phyloP scores from a whole-genome alignment of 2,888 invertebrate species.

The Drosophila greeni region DNA sequence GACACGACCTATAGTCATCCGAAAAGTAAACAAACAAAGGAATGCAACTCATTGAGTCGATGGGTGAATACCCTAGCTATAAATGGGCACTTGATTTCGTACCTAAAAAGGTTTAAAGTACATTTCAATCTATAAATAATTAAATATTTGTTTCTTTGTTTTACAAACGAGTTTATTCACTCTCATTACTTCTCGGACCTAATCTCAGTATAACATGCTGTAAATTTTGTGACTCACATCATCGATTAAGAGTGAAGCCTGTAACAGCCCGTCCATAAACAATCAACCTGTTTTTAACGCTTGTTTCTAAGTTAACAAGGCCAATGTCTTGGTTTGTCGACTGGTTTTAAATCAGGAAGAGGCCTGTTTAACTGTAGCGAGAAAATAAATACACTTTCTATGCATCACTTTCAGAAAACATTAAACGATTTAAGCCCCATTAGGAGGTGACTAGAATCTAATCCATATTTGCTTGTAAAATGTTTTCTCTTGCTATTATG shows the following conservation, averaged over 20 bases:
- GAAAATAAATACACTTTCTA: constrained; percentile 1
- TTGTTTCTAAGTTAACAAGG: constrained; percentile 21
- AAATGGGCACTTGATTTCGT: neutral
- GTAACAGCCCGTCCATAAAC: constrained; percentile 17
- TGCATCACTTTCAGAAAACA: neutral
- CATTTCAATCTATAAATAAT: neutral
- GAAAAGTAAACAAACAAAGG: constrained; percentile 15
- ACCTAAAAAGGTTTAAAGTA: too few species aligned
- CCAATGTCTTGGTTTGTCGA: constrained; percentile 30
- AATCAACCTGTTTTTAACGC: constrained; percentile 17
- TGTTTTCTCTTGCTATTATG: constrained; percentile 5
- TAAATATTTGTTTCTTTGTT: neutral
- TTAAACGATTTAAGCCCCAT: neutral
- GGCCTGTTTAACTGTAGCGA: neutral
- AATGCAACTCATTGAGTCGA: neutral
- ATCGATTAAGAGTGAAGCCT: neutral
- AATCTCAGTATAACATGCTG: neutral
- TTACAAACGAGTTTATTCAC: neutral
- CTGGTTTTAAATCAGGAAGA: constrained; percentile 34
- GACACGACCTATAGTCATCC: constrained; percentile 1
- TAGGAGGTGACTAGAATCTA: neutral
- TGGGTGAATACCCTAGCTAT: constrained; percentile 13
- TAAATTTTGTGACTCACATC: constrained; percentile 5
- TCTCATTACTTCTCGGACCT: neutral
- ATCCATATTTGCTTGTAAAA: neutral